Base-by-base conservation (phyloP, 1,140 invertebrate genomes). In the Nymphalis io region DNA sequence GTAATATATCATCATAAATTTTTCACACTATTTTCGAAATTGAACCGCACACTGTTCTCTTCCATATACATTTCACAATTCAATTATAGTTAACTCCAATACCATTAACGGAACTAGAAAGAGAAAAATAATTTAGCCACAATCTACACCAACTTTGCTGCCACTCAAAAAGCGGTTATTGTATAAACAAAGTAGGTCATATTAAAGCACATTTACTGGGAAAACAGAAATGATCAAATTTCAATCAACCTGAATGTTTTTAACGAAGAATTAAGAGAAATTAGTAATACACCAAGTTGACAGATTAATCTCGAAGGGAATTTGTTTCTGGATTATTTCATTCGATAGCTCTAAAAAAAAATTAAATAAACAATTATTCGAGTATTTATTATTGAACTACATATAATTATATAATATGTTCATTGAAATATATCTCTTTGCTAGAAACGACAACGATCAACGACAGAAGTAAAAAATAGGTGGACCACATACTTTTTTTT, bases 31-130 rank as follows among this genome's bases (percentile, higher is more conserved):
- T 18, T 18, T 51, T 12, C 16, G 8, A 6, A 16, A 40, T 12
- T 33, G 27, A 33, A 33, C 27, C 27, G 27, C 39, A 57, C 33
- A 57, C 62, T 11, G 8, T 39, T 33, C 44, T 44, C 51, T 55
- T 63, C 20, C n/a, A 3, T 11, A 8, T 18, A 57, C 62, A 57
- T 65, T 23, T 42, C 48, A 59, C 38, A 42, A 27, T 55, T 11
- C 13, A 11, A 59, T 59, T 3, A 55, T 27, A 55, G 11, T 27
- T 18, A 55, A 27, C 15, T 55, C 3, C 4, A 27, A 55, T 11
- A 23, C 2, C 51, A 1, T 27, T 8, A 15, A 55, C 13, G 8
- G 20, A 10, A 53, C 21, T 27, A 55, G 12, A 59, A 39, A 33
- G 27, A 33, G 27, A 6, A 33, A 33, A 33, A 8, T 33, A 33